Conservation (phyloP, 2,113 vertebrate species). For the Podiceps cristatus region DNA sequence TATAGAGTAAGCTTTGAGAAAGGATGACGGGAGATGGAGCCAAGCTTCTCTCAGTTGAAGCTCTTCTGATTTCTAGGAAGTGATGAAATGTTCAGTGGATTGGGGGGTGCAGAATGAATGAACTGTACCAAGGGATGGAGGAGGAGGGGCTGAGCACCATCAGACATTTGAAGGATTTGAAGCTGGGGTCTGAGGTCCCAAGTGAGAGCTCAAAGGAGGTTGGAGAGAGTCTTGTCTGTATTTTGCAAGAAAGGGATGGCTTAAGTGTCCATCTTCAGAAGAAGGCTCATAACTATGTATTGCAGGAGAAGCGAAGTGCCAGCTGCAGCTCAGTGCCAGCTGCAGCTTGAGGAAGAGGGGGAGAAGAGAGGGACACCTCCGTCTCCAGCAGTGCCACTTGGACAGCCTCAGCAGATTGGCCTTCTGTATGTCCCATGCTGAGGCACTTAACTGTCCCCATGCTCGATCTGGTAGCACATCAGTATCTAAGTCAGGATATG, state of each 20-base stretch:
- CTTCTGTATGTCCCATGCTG: neutral
- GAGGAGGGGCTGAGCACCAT: neutral
- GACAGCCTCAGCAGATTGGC: neutral
- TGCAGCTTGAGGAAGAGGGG: neutral
- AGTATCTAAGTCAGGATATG: neutral
- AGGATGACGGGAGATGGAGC: neutral
- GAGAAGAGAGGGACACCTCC: neutral
- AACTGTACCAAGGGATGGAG: neutral
- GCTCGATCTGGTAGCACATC: neutral
- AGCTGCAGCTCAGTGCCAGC: neutral
- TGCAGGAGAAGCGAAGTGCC: neutral
- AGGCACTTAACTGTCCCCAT: neutral
- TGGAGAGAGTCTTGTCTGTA: neutral
- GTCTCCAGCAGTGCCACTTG: neutral
- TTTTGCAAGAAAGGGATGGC: neutral
- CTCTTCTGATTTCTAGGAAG: neutral
- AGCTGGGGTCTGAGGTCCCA: neutral
- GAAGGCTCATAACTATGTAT: neutral
- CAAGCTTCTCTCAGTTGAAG: neutral
- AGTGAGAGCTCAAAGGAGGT: neutral
- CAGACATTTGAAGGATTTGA: neutral
- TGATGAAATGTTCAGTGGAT: neutral
- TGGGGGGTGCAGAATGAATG: neutral
- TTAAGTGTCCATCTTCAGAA: neutral
- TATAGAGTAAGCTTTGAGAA: neutral